These are phyloP conservation scores for Scaptomyza polygonia DNA, from an alignment of 2,888 invertebrate genomes.

Conservation along the genomic window DNA sequence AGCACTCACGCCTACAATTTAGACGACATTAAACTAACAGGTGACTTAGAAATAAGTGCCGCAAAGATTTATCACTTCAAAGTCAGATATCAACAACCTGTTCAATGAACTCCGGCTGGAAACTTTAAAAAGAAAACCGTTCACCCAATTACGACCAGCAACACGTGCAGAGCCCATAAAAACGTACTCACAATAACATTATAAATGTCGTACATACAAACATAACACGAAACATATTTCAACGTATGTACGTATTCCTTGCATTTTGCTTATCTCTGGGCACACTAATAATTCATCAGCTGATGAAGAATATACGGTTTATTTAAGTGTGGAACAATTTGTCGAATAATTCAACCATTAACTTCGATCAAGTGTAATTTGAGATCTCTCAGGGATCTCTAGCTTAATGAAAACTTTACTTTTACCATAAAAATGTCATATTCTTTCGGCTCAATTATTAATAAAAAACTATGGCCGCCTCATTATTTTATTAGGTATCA, in stretches of 20 bases:
- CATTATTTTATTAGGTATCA: too few species aligned
- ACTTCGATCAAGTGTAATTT: too few species aligned
- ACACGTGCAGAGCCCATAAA: conserved; percentile 63
- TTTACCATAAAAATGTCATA: too few species aligned
- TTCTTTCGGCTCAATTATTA: too few species aligned
- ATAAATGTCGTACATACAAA: conserved; percentile 4
- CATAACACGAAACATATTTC: conserved; percentile 7
- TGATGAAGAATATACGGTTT: conserved; percentile 7
- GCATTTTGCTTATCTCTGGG: conserved; percentile 45
- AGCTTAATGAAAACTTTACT: too few species aligned
- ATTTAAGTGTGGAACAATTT: too few species aligned
- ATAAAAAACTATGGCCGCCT: too few species aligned
- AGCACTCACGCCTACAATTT: not conserved
- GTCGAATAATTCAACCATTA: too few species aligned
- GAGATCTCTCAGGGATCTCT: too few species aligned
- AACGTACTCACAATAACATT: conserved; percentile 31
- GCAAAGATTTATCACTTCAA: conserved; percentile 29
- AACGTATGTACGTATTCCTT: not conserved
- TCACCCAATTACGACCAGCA: conserved; percentile 53
- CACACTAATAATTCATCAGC: conserved; percentile 12
- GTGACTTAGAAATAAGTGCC: conserved; percentile 1
- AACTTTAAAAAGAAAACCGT: conserved; percentile 12
- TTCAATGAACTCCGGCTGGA: conserved; percentile 53
- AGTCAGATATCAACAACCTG: conserved; percentile 48
- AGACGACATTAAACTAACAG: conserved; percentile 4